phyloP scores from a whole-genome alignment of 2,113 vertebrate genomes.

The Albula glossodonta region DNA sequence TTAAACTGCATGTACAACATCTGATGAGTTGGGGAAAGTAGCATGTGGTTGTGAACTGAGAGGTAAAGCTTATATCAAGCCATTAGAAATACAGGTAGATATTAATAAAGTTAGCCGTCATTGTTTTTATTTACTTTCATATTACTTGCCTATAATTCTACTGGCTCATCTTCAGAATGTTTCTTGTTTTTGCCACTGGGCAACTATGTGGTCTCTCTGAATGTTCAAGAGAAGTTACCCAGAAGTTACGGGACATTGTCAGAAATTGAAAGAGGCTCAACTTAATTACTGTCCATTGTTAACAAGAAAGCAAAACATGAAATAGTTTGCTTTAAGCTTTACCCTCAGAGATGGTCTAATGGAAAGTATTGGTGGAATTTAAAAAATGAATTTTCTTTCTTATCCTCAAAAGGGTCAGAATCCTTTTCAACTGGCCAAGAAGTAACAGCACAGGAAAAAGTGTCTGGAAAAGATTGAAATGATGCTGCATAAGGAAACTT shows the following conservation, averaged over 20 bases:
- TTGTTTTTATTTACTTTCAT: too few species aligned
- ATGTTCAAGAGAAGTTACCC: too few species aligned
- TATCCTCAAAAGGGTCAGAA: conserved; percentile 69
- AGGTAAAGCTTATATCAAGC: conserved; percentile 17
- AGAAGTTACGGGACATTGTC: too few species aligned
- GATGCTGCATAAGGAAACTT: conserved; percentile 51
- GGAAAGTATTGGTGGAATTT: not conserved
- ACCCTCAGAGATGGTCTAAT: not conserved
- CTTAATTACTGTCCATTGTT: not conserved
- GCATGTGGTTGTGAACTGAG: not conserved
- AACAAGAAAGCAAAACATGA: not conserved
- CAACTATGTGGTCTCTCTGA: too few species aligned
- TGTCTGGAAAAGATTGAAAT: conserved; percentile 30
- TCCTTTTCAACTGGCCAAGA: conserved; percentile 78
- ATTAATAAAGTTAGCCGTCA: not conserved
- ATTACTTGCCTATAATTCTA: too few species aligned
- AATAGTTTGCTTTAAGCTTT: conserved; percentile 19
- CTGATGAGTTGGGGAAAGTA: not conserved
- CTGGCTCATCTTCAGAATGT: too few species aligned
- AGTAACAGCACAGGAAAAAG: conserved; percentile 56
- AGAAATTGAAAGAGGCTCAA: not conserved
- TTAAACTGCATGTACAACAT: conserved; percentile 23
- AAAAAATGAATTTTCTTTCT: conserved; percentile 33
- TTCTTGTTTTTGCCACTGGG: too few species aligned
- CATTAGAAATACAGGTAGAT: not conserved